These are phyloP conservation scores for Amblyjoppa fuscipennis DNA, from an alignment of 2,888 invertebrate genomes.

Conservation along the genomic window DNA sequence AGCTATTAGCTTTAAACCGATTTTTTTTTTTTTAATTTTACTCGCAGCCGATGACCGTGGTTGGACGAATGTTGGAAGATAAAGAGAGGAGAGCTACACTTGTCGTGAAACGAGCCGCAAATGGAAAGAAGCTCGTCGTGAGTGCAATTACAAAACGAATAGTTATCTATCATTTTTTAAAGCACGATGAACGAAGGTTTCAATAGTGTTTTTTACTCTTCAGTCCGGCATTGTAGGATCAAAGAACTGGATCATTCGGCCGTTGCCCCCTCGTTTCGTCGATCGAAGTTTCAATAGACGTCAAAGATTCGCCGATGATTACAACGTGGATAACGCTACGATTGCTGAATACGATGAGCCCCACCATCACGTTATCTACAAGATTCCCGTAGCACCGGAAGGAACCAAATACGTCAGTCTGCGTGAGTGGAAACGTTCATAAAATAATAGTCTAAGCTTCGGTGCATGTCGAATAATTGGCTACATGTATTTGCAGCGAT, in stretches of 20 bases:
- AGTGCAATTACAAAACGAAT: slow-evolving; percentile 15
- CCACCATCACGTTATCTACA: neutral
- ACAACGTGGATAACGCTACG: neutral
- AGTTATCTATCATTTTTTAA: neutral
- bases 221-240: neutral
- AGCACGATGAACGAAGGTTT: neutral
- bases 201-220: too few species aligned
- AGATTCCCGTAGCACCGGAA: neutral
- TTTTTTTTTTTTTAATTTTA: too few species aligned
- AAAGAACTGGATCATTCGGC: neutral
- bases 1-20: too few species aligned
- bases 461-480: neutral
- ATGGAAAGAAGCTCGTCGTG: slow-evolving; percentile 41
- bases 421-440: neutral
- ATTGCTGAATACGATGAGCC: slow-evolving; percentile 15
- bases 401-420: neutral
- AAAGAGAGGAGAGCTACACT: slow-evolving; percentile 45
- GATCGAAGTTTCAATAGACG: neutral
- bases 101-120: slow-evolving; percentile 38
- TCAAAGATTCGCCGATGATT: slow-evolving; percentile 22
- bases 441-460: neutral
- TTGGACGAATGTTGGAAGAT: slow-evolving; percentile 50
- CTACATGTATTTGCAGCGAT: too few species aligned
- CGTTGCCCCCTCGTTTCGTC: slow-evolving; percentile 60
- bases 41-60: slow-evolving; percentile 38